Percentiles rank a stretch among this genome's conserved stretches.
Evolutionary conservation across 2,888 invertebrate genomes (phyloP).

Genomic region (Pachliopta kotzebuea): DNA sequence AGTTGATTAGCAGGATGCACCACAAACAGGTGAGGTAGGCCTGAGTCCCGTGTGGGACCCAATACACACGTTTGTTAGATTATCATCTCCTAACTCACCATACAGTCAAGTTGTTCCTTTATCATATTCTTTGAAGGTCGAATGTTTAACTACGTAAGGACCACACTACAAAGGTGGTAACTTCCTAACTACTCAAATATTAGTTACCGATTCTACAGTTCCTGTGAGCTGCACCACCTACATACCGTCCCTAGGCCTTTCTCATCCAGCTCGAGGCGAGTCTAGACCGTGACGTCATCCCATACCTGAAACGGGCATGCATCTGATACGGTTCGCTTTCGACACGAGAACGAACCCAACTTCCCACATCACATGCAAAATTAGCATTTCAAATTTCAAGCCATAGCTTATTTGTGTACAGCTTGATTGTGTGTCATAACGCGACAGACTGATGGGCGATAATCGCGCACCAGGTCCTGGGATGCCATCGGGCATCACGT

Average conservation of each 20-base stretch:
- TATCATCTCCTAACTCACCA: no score
- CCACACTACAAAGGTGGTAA: no score
- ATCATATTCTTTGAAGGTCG: no score
- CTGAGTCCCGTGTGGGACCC: no score
- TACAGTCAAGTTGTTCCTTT: no score
- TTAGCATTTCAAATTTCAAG: slow-evolving; percentile 48
- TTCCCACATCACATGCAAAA: slow-evolving; percentile 36
- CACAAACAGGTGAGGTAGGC: no score
- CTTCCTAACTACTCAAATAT: no score
- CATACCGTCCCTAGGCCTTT: slow-evolving; percentile 31
- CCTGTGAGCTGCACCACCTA: slow-evolving; percentile 33
- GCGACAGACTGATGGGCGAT: background rate
- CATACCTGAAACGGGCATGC: slow-evolving; percentile 52
- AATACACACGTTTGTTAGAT: no score
- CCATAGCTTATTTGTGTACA: slow-evolving; percentile 35
- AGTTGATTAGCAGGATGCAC: no score
- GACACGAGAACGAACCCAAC: slow-evolving; percentile 38
- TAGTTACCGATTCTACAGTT: background rate
- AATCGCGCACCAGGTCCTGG: slow-evolving; percentile 6
- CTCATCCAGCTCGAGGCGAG: slow-evolving; percentile 20
- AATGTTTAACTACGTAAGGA: no score
- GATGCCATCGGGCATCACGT: slow-evolving; percentile 24
- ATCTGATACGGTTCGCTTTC: slow-evolving; percentile 50
- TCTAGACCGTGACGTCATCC: slow-evolving; percentile 44
- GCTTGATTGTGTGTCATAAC: slow-evolving; percentile 6